Percentiles rank a stretch among this genome's conserved stretches.
These are phyloP conservation scores for Molossus molossus DNA, from an alignment of 2,797 vertebrate genomes.

Conservation along the genomic window DNA sequence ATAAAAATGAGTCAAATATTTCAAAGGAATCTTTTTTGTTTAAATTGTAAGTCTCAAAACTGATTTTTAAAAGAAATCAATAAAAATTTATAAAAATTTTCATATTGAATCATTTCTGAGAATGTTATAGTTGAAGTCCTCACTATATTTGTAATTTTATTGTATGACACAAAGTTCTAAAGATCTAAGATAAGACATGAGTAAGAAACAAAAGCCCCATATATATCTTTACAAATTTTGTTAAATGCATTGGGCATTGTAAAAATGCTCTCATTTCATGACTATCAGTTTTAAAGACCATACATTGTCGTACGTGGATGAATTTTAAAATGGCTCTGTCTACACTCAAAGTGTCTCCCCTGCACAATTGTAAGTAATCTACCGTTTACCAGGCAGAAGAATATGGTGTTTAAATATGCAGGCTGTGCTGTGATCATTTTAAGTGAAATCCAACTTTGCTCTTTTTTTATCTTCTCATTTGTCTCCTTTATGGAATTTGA, in stretches of 20 bases:
- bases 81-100: background rate
- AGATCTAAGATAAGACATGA: background rate
- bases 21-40: background rate
- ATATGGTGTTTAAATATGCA: background rate
- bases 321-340: background rate
- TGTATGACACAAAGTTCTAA: background rate
- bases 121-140: background rate
- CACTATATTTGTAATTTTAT: background rate
- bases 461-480: background rate
- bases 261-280: background rate
- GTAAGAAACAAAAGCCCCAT: background rate
- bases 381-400: background rate
- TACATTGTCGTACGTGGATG: background rate
- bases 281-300: background rate
- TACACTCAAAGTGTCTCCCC: background rate
- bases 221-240: background rate
- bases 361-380: background rate
- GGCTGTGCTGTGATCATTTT: background rate
- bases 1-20: conserved; percentile 17
- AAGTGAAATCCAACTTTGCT: background rate
- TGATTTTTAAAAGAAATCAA: conserved; percentile 5
- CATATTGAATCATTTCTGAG: background rate
- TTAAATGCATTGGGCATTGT: background rate
- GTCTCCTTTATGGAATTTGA: background rate
- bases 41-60: conserved; percentile 30